Base-by-base conservation (phyloP, 2,888 invertebrate genomes). In the Flexamia atlantica region DNA sequence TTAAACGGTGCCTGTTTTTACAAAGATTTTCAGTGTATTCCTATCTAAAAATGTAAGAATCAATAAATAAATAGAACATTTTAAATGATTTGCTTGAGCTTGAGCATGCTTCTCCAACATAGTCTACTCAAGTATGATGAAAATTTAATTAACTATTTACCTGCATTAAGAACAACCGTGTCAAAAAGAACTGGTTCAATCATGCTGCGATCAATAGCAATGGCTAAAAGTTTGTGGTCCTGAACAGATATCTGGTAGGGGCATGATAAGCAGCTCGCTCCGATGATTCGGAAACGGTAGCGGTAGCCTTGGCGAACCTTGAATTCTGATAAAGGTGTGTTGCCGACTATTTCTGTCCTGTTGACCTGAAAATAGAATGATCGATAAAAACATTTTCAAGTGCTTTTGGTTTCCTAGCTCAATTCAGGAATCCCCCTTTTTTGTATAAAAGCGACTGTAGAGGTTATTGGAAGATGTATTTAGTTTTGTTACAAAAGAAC, bases 231-330 rank as follows among this genome's bases (percentile, higher is more conserved):
- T 20, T 89, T 90, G 87, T 93, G 93, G 7, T 89, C 88, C 81
- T 93, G 91, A 64, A 93, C 89, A 9, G 90, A 90, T 14, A 93
- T 85, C 42, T 89, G 88, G 10, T 91, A 88, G 0, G 92, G 92
- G 86, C 93, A 93, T 83, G 91, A 91, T 3, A 92, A 88, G 17
- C 92, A 92, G 30, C 92, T 90, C 0, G 92, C 92, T 85, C 93
- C 93, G 81, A 93, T 91, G 80, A 93, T 86, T 57, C 93, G 91
- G 85, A 93, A 90, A 81, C 93, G 90, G 87, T 93, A 93, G 42
- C 91, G 90, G 57, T 89, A 90, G n/a, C 91, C 91, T 81, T 90
- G 89, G 87, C 90, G 89, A 9, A 93, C 89, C 0, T 85, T 84
- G 79, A 89, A 88, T 12, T 86, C 85, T 14, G 88, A 86, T 14